A percentile compares a stretch with the other conserved stretches of the same genome.
phyloP scores from a whole-genome alignment of 2,113 vertebrate species.

The Gopherus evgoodei region DNA sequence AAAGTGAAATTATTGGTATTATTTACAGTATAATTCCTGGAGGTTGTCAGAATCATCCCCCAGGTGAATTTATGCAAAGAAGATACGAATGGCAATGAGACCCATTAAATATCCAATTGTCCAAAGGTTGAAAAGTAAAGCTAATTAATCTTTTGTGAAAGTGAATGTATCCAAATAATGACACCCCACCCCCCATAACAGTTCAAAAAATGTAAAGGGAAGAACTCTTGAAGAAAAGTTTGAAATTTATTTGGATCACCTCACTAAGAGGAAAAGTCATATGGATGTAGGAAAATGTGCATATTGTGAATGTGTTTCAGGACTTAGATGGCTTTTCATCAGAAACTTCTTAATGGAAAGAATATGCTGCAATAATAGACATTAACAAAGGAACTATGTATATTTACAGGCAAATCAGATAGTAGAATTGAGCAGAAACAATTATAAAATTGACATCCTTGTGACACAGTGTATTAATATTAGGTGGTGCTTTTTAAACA shows the following conservation, averaged over 20 bases:
- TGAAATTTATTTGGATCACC: background rate
- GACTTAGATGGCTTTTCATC: background rate
- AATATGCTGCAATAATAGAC: background rate
- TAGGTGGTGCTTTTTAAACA: background rate
- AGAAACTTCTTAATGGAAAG: slow-evolving; percentile 11
- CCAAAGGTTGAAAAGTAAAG: background rate
- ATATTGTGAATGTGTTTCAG: background rate
- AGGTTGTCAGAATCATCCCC: background rate
- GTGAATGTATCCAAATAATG: background rate
- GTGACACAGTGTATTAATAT: background rate
- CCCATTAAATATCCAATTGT: background rate
- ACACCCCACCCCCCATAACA: background rate
- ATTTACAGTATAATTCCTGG: background rate
- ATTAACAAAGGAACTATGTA: background rate
- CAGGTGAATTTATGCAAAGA: background rate
- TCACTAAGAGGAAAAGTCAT: background rate
- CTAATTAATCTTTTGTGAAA: slow-evolving; percentile 20
- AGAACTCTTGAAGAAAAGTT: background rate
- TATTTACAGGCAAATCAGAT: slow-evolving; percentile 2
- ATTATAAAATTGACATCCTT: background rate
- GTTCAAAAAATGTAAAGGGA: background rate
- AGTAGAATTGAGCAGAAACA: background rate
- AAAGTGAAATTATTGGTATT: background rate
- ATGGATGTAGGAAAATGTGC: background rate
- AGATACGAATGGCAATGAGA: background rate